Base-by-base conservation (phyloP, 2,113 vertebrate species). In the Oriolus oriolus region DNA sequence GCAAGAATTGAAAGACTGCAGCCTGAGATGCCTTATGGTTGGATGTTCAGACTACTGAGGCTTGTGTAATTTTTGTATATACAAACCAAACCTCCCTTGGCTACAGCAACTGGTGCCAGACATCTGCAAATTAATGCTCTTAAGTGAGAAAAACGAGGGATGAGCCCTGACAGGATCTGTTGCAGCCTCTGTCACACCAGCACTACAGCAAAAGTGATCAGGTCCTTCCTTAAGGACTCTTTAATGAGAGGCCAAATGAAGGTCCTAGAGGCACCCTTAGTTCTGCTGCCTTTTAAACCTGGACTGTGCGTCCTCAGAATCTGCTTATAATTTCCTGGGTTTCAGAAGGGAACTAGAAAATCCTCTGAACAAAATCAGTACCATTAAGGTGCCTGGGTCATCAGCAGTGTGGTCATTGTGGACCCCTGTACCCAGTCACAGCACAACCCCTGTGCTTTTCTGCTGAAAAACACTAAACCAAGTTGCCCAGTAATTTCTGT, bases 281-380 rank as follows among this genome's bases (percentile, higher is more conserved):
- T 26, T n/a, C 30, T 70, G 20, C 37, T 30, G 47, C 31, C 26
- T 56, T 64, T 75, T 63, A 79, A 61, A 60, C 68, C 26, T 45
- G 22, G 28, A 85, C 26, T 16, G 10, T 0, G 1, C 33, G 21
- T 31, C 33, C 21, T 73, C 66, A 73, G 63, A 95, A 73, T 2
- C n/a, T n/a, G n/a, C n/a, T n/a, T 35, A 13, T 39, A 1, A 22
- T 54, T 81, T 76, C 37, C 22, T 45, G 45, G 6, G 17, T 73
- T 92, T 93, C 80, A 61, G 26, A 85, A 18, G 53, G 30, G 83
- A 96, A 82, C 14, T 1, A 66, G 41, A 81, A 90, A 94, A 73
- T 50, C 10, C 30, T 59, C 19, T 39, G 52, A 68, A 52, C 20
- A 71, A 42, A 59, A 65, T 2, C 1, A 2, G n/a, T 6, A 41